Evolutionary conservation across 64 coral and sea anemone species (phyloP).

Genomic region (Pachyseris speciosa): DNA sequence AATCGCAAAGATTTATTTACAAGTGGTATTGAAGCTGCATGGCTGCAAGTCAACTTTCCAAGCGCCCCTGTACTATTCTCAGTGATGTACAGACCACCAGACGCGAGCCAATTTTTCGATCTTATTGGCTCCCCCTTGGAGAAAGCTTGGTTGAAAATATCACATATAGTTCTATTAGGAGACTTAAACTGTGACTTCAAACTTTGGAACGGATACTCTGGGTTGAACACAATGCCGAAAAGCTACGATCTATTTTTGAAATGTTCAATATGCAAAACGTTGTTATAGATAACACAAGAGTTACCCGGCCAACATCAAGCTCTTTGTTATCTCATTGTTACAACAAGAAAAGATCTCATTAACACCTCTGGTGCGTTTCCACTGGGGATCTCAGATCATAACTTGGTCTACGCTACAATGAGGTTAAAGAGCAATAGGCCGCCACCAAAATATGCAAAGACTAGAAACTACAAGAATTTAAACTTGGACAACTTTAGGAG

Average conservation of each 20-base stretch:
- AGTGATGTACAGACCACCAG: conserved; percentile 26
- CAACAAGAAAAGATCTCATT: conserved; percentile 37
- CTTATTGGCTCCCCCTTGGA: background rate
- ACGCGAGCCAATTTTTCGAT: conserved; percentile 13
- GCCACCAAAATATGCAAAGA: conserved; percentile 32
- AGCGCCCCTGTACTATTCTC: background rate
- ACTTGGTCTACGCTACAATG: conserved; percentile 16
- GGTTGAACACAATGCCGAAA: background rate
- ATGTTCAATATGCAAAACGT: conserved; percentile 32
- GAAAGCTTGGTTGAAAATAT: conserved; percentile 38
- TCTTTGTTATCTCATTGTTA: conserved; percentile 22
- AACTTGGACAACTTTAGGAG: conserved; percentile 1
- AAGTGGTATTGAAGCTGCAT: background rate
- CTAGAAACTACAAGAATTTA: conserved; percentile 30
- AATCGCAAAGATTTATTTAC: conserved; percentile 9
- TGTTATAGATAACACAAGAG: background rate
- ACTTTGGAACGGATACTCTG: background rate
- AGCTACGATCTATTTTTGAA: conserved; percentile 10
- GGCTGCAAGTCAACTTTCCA: conserved; percentile 20
- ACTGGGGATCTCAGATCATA: conserved; percentile 60
- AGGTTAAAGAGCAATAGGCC: conserved; percentile 44
- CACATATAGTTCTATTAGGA: conserved; percentile 1
- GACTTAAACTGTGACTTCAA: conserved; percentile 44
- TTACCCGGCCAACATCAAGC: background rate
- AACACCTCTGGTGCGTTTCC: conserved; percentile 3